Percentiles rank a stretch among this genome's conserved stretches.
phyloP scores from a whole-genome alignment of 2,113 vertebrate genomes.

The Semnopithecus entellus region DNA sequence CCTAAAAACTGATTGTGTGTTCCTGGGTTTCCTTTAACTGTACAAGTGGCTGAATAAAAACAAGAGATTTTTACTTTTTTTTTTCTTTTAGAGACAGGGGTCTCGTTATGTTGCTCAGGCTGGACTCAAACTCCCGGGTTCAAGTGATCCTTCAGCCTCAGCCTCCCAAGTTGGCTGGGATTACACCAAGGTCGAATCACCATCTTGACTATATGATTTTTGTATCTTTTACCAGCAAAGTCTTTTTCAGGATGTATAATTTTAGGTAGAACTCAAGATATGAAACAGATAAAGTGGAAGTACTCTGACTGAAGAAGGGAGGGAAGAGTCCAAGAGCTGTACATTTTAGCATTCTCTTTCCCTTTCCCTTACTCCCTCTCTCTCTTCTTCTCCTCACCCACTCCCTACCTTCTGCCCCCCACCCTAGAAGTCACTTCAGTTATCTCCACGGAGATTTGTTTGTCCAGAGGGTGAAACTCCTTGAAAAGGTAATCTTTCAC shows the following conservation, averaged over 20 bases:
- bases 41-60: background rate
- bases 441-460: background rate
- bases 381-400: background rate
- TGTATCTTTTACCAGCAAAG: background rate
- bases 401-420: accelerated
- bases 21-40: background rate
- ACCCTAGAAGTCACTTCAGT: background rate
- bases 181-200: background rate
- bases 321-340: background rate
- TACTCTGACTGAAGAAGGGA: background rate
- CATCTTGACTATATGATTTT: background rate
- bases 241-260: background rate
- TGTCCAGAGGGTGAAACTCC: background rate
- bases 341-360: too few relatives aligned
- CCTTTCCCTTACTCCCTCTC: too few relatives aligned
- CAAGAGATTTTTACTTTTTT: background rate
- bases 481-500: background rate
- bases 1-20: background rate
- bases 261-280: background rate
- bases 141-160: background rate
- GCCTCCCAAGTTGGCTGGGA: background rate
- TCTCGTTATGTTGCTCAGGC: background rate
- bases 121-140: background rate
- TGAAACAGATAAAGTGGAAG: background rate
- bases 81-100: too few relatives aligned